Percentiles rank a stretch among this genome's conserved stretches.
Evolutionary conservation across 2,888 invertebrate genomes (phyloP).

Genomic region (Cataglyphis cursor): DNA sequence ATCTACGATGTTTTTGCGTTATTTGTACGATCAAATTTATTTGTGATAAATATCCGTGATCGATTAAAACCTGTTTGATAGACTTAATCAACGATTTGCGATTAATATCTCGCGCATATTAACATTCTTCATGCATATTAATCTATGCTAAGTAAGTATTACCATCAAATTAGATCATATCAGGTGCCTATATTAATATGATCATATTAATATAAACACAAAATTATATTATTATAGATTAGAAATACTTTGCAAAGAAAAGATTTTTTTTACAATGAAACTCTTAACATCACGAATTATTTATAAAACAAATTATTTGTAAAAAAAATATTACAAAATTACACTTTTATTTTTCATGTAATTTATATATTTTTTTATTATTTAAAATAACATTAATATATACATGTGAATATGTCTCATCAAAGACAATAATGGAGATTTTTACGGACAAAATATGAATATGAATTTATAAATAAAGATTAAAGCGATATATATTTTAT

Average conservation of each 20-base stretch:
- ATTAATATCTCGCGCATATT: slow-evolving; percentile 9
- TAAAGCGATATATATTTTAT: background rate
- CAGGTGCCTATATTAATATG: background rate
- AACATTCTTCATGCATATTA: background rate
- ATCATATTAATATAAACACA: background rate
- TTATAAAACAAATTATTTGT: no score
- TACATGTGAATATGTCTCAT: background rate
- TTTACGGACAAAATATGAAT: background rate
- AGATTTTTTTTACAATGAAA: background rate
- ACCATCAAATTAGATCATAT: background rate
- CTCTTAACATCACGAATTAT: background rate
- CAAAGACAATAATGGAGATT: background rate
- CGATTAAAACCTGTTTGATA: slow-evolving; percentile 17
- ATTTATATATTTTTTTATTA: slow-evolving; percentile 2
- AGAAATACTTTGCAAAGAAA: background rate
- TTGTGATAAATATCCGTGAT: background rate
- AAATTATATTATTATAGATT: background rate
- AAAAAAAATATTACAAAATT: background rate
- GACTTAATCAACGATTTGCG: background rate
- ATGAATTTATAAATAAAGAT: background rate
- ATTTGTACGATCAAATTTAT: background rate
- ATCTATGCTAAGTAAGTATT: background rate
- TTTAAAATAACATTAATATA: background rate
- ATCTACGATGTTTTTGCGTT: background rate
- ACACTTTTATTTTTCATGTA: background rate